A percentile compares a stretch with the other conserved stretches of the same genome.
phyloP scores from a whole-genome alignment of 1,140 invertebrate species.

The Halesus radiatus region DNA sequence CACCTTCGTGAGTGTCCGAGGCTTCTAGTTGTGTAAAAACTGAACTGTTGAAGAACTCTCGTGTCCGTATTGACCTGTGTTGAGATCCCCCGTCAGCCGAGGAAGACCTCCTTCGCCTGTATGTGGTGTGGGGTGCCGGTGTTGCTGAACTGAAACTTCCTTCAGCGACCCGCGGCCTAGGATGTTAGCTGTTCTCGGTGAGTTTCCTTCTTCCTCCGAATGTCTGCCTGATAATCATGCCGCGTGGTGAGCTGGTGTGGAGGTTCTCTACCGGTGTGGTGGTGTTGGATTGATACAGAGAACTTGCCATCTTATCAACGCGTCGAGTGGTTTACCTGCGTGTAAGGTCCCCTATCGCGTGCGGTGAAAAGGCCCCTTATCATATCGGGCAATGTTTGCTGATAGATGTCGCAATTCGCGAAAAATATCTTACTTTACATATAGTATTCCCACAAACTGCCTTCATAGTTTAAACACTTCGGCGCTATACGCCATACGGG shows the following conservation, averaged over 20 bases:
- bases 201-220: background rate
- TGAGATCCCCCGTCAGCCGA: background rate
- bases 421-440: too few relatives aligned
- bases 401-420: too few relatives aligned
- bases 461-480: too few relatives aligned
- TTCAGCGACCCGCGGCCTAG: conserved; percentile 31
- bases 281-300: too few relatives aligned
- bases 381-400: background rate
- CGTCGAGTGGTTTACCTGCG: background rate
- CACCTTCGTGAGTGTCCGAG: background rate
- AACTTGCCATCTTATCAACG: too few relatives aligned
- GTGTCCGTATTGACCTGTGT: too few relatives aligned
- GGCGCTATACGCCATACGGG: background rate
- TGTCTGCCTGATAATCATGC: background rate
- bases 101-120: background rate
- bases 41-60: background rate
- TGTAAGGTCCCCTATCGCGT: background rate
- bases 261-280: too few relatives aligned
- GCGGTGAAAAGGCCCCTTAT: background rate
- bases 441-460: too few relatives aligned
- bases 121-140: background rate
- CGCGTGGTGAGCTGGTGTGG: background rate
- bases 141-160: conserved; percentile 18
- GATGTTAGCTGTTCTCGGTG: conserved; percentile 43
- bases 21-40: background rate